These are phyloP conservation scores for Musca vetustissima DNA, from an alignment of 1,140 invertebrate species.

Conservation along the genomic window DNA sequence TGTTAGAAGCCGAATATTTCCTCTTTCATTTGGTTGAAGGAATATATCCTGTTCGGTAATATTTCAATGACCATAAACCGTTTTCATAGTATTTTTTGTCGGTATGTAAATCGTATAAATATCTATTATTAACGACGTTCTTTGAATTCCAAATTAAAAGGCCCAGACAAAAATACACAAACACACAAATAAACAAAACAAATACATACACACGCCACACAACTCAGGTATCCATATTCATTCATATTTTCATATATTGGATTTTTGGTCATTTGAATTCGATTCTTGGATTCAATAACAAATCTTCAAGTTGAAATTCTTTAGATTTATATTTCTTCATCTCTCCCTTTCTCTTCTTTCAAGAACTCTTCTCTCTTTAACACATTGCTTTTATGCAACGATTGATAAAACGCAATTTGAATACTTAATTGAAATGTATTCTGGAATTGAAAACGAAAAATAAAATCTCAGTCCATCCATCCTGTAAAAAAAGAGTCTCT, in stretches of 20 bases:
- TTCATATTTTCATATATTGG: neutral
- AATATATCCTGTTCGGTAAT: no score
- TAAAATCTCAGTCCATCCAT: no score
- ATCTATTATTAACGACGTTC: slow-evolving; percentile 1
- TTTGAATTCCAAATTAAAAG: slow-evolving; percentile 1
- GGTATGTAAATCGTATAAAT: neutral
- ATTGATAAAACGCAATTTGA: slow-evolving; percentile 20
- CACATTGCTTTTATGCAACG: neutral
- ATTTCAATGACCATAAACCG: neutral
- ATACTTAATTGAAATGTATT: slow-evolving; percentile 8
- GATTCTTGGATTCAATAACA: slow-evolving; percentile 1
- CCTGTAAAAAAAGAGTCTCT: no score
- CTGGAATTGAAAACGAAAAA: neutral
- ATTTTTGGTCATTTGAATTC: slow-evolving; percentile 3
- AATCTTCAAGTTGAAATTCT: neutral
- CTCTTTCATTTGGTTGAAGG: no score
- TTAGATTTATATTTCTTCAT: neutral
- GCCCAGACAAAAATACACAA: neutral
- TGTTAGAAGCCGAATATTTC: no score
- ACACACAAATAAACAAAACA: neutral
- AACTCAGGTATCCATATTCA: neutral
- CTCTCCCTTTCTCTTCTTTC: neutral
- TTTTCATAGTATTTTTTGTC: neutral
- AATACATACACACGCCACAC: neutral
- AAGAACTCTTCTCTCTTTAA: neutral